Evolutionary conservation across 2,113 vertebrate genomes (phyloP).

Genomic region (Anser cygnoides): DNA sequence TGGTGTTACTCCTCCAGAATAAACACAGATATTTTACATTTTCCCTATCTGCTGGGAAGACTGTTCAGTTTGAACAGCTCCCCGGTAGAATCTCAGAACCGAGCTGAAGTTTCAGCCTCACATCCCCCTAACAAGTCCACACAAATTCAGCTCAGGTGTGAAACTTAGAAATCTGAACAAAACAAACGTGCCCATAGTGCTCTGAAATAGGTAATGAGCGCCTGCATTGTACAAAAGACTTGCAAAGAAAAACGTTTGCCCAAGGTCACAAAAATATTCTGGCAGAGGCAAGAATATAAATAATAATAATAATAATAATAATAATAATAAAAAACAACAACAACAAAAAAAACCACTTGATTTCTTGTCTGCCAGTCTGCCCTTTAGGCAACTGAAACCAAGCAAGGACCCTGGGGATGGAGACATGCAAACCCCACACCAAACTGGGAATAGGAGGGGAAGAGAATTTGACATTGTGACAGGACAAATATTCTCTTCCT

Average conservation of each 20-base stretch:
- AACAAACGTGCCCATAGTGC: neutral
- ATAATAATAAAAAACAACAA: too few species aligned
- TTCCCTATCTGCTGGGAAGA: conserved; percentile 14
- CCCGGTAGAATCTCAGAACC: conserved; percentile 14
- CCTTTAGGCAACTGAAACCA: conserved; percentile 23
- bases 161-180: neutral
- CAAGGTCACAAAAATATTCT: conserved; percentile 33
- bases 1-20: conserved; percentile 27
- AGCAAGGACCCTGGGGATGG: conserved; percentile 21
- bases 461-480: conserved; percentile 52
- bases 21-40: conserved; percentile 30
- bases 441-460: conserved; percentile 15
- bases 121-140: neutral
- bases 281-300: neutral
- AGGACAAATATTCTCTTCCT: conserved; percentile 50
- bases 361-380: conserved; percentile 24
- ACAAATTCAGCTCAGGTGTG: conserved; percentile 9
- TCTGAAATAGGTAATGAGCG: neutral
- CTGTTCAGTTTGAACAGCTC: neutral
- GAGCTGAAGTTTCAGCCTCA: conserved; percentile 9
- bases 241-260: neutral
- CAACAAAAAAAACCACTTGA: neutral
- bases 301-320: too few species aligned
- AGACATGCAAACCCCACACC: neutral
- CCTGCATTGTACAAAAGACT: conserved; percentile 8